Conservation (phyloP, 1,140 invertebrate genomes). For the Drosophila kikkawai region DNA sequence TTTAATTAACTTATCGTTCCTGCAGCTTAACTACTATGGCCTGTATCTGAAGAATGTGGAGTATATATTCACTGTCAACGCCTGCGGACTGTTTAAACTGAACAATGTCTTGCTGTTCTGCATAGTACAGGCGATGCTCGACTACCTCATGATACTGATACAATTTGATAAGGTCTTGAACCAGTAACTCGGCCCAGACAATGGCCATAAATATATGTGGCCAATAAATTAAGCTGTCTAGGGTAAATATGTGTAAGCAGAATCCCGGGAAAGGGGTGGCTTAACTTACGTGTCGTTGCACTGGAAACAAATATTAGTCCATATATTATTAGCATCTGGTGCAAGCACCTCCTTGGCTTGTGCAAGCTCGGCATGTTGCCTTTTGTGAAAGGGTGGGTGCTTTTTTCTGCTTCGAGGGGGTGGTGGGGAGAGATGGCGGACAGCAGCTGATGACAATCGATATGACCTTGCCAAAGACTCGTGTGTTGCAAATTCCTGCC, state of each 20-base stretch:
- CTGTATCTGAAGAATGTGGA: constrained; percentile 55
- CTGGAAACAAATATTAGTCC: constrained; percentile 63
- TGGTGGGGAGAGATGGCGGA: neutral
- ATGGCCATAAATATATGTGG: constrained; percentile 20
- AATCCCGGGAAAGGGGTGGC: neutral
- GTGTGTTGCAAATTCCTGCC: constrained; percentile 40
- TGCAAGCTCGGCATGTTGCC: constrained; percentile 36
- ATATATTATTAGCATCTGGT: constrained; percentile 61
- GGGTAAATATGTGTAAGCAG: constrained; percentile 9
- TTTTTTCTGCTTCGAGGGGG: neutral
- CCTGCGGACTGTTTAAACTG: constrained; percentile 64
- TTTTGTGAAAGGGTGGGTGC: neutral
- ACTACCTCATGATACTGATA: constrained; percentile 70
- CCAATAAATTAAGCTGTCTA: constrained; percentile 29
- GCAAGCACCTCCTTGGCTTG: constrained; percentile 47
- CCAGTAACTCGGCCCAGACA: constrained; percentile 48
- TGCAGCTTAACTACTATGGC: constrained; percentile 56
- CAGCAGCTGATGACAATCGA: constrained; percentile 64
- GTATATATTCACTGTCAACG: constrained; percentile 37
- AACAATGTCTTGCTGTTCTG: constrained; percentile 61
- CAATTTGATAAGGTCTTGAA: constrained; percentile 73
- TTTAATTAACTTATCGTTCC: constrained; percentile 9
- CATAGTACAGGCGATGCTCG: constrained; percentile 53
- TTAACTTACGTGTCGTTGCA: constrained; percentile 73
- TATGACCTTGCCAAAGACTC: constrained; percentile 63